Percentiles rank a stretch among this genome's conserved stretches.
Evolutionary conservation across 2,113 vertebrate genomes (phyloP).

Genomic region (Hipposideros armiger): DNA sequence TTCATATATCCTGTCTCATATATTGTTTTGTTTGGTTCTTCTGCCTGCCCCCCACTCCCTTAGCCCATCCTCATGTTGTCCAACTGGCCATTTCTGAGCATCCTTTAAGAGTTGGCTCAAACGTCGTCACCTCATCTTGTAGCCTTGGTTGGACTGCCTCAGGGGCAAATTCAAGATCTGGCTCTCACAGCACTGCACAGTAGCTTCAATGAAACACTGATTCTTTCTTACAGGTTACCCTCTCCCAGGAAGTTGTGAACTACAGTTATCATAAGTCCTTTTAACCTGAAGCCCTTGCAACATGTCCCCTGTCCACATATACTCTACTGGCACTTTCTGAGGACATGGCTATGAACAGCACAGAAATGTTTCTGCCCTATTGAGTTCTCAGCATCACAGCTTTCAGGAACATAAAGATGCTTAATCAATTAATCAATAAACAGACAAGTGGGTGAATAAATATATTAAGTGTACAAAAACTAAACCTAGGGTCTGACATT

Average conservation of each 20-base stretch:
- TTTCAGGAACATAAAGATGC: not conserved
- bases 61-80: no score
- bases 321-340: not conserved
- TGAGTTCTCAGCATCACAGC: fast-evolving
- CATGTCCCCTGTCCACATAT: fast-evolving
- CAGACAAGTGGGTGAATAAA: not conserved
- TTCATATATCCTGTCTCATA: not conserved
- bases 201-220: not conserved
- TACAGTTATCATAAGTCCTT: no score
- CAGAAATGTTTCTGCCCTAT: not conserved
- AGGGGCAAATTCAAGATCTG: not conserved
- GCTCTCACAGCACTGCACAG: not conserved
- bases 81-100: not conserved
- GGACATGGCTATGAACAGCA: not conserved
- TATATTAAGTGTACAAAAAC: not conserved
- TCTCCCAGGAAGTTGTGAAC: not conserved
- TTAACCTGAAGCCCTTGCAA: not conserved
- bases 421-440: not conserved
- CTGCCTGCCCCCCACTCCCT: fast-evolving
- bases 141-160: not conserved
- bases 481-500: not conserved
- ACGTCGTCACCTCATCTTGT: not conserved
- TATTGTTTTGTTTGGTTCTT: not conserved
- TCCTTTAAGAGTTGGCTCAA: not conserved
- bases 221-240: not conserved